Conservation (phyloP, 2,888 invertebrate species). For the Orthonevra nobilis region DNA sequence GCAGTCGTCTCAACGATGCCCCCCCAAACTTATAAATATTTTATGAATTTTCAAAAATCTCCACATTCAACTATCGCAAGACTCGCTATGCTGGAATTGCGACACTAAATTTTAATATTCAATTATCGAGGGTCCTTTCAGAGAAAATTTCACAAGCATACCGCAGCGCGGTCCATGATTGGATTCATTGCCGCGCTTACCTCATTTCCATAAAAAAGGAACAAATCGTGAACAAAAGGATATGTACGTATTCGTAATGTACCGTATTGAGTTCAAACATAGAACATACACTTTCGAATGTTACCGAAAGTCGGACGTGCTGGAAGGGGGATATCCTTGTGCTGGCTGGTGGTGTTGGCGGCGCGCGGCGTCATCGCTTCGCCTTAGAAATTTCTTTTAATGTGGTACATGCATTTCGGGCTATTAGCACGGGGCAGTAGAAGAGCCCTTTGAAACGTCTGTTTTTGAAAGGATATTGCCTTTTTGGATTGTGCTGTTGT, state of each 20-base stretch:
- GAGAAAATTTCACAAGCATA: conserved; percentile 40
- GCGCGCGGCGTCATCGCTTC: conserved; percentile 11
- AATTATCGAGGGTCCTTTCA: conserved; percentile 67
- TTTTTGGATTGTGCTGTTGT: conserved; percentile 49
- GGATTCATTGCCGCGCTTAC: conserved; percentile 42
- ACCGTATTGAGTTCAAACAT: conserved; percentile 15
- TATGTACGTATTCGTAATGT: conserved; percentile 19
- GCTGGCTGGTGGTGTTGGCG: no score
- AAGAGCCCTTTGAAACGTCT: conserved; percentile 55
- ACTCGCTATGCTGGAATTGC: background rate
- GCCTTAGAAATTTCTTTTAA: conserved; percentile 38
- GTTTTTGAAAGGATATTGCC: conserved; percentile 62
- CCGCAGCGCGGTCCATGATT: conserved; percentile 43
- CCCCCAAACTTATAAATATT: conserved; percentile 63
- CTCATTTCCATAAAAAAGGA: conserved; percentile 23
- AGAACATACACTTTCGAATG: conserved; percentile 44
- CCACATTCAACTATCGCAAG: conserved; percentile 16
- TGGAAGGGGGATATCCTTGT: no score
- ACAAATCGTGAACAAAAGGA: conserved; percentile 31
- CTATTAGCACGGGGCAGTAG: conserved; percentile 36
- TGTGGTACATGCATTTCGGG: conserved; percentile 24
- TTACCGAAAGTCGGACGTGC: background rate
- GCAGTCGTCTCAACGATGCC: conserved; percentile 31
- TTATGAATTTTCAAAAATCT: conserved; percentile 69
- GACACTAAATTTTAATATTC: conserved; percentile 67